Percentiles rank a stretch among this genome's conserved stretches.
These are phyloP conservation scores for Fringilla coelebs DNA, from an alignment of 2,797 vertebrate species.

Conservation along the genomic window DNA sequence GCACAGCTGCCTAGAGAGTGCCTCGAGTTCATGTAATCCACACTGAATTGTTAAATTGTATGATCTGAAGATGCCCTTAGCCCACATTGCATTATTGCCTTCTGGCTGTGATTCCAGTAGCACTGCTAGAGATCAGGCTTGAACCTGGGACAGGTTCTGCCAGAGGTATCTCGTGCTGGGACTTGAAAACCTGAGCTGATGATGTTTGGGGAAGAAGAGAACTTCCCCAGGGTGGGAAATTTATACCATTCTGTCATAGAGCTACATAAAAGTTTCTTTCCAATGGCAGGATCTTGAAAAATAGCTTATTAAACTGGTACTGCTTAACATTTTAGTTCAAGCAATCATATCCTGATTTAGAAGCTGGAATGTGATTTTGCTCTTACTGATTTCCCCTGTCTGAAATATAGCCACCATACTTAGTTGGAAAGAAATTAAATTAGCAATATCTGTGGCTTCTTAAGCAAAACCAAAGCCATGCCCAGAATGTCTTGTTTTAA, in stretches of 20 bases:
- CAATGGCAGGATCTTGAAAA: not conserved
- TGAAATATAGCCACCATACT: not conserved
- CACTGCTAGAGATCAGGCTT: not conserved
- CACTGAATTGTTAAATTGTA: not conserved
- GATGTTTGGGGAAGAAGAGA: not conserved
- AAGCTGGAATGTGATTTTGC: not conserved
- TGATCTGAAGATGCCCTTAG: not conserved
- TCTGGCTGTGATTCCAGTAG: not conserved
- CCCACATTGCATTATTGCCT: not conserved
- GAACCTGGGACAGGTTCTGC: not conserved
- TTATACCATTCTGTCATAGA: not conserved
- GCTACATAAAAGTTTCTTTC: not conserved
- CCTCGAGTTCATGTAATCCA: not conserved
- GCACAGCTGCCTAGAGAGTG: not conserved
- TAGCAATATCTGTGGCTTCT: not conserved
- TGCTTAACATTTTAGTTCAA: not conserved
- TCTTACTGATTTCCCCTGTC: not conserved
- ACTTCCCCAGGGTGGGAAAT: not conserved
- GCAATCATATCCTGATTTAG: not conserved
- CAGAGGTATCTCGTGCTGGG: not conserved
- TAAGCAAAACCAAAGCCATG: not conserved
- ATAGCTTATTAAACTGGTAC: not conserved
- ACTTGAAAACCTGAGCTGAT: not conserved
- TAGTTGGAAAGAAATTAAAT: not conserved
- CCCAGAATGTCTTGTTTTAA: not conserved